Base-by-base conservation (phyloP, 2,797 vertebrate species). In the Mormyrus hasselquistii region DNA sequence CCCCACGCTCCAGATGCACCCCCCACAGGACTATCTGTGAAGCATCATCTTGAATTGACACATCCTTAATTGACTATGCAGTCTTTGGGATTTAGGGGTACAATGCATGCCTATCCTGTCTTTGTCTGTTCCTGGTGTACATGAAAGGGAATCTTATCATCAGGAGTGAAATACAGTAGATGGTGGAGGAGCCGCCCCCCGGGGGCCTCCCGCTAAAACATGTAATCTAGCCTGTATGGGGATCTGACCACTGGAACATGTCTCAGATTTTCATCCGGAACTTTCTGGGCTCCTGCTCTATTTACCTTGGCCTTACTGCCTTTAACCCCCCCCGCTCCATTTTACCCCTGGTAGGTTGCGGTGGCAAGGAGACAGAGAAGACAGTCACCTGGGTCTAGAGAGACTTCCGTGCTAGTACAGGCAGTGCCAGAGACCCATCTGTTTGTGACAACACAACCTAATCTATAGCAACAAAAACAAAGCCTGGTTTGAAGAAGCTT, bases 161-260 rank as follows among this genome's bases (percentile, higher is more conserved):
- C 73, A 84, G 76, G 62, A 89, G 91, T 91, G 76, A 89, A 89
- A 92, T 93, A 91, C 69, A 91, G 91, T 88, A 93, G 93, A 88
- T 90, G 88, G 16, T 89, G 92, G 3, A 88, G 49, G 10, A 9
- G 2, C 16, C 82, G 4, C 7, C 55, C 87, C 9, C 47, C 12
- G 85, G 90, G 92, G 89, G 93, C 50, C 91, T 65, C 49, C 50
- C 5, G 50, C 89, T 93, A 14, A 94, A 93, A 92, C 91, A 91
- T 90, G 94, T 93, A 91, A 93, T 94, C 93, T 91, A 92, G 94
- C 92, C 91, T 89, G 94, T 92, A 94, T 94, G 93, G 90, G 90
- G 92, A 94, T 93, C 93, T 90, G 82, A 91, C 76, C 19, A 50
- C 91, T 88, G 91, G 82, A 49, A 19, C 59, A 90, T 91, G 87